Percentiles rank a stretch among this genome's conserved stretches.
Evolutionary conservation across 2,888 invertebrate species (phyloP).

Genomic region (Junonia oenone): DNA sequence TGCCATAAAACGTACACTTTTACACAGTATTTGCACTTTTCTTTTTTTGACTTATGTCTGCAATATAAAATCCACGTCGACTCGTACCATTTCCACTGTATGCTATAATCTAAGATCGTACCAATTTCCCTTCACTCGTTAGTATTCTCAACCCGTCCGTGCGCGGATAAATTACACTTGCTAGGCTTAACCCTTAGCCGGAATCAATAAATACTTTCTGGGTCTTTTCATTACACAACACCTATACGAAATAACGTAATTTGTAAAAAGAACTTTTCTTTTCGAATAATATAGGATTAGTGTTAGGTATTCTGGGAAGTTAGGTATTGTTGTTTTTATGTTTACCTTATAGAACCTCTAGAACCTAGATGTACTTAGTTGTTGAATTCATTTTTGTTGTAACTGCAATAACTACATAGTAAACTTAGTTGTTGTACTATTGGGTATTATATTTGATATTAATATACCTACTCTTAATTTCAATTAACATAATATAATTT

Average conservation of each 20-base stretch:
- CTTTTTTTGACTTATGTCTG: too few relatives aligned
- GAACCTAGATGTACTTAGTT: too few relatives aligned
- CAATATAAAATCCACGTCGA: background rate
- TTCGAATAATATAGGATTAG: background rate
- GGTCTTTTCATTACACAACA: slow-evolving; percentile 15
- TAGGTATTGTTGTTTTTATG: background rate
- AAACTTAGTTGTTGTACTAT: too few relatives aligned
- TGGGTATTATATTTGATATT: too few relatives aligned
- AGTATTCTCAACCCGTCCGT: slow-evolving; percentile 24
- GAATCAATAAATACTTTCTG: slow-evolving; percentile 35
- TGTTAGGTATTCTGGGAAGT: background rate
- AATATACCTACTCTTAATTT: too few relatives aligned
- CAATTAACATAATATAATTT: too few relatives aligned
- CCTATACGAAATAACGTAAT: background rate
- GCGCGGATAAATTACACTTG: slow-evolving; percentile 26
- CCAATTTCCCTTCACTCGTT: slow-evolving; percentile 12
- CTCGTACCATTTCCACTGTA: background rate
- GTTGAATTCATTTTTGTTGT: too few relatives aligned
- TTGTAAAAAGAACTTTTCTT: background rate
- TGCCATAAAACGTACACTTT: too few relatives aligned
- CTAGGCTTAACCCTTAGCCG: slow-evolving; percentile 14
- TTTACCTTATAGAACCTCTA: too few relatives aligned
- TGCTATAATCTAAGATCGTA: background rate
- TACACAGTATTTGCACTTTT: too few relatives aligned
- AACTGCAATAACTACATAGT: too few relatives aligned